A percentile compares a stretch with the other conserved stretches of the same genome.
Conservation (phyloP, 2,797 vertebrate genomes). For the Pipistrellus kuhlii region DNA sequence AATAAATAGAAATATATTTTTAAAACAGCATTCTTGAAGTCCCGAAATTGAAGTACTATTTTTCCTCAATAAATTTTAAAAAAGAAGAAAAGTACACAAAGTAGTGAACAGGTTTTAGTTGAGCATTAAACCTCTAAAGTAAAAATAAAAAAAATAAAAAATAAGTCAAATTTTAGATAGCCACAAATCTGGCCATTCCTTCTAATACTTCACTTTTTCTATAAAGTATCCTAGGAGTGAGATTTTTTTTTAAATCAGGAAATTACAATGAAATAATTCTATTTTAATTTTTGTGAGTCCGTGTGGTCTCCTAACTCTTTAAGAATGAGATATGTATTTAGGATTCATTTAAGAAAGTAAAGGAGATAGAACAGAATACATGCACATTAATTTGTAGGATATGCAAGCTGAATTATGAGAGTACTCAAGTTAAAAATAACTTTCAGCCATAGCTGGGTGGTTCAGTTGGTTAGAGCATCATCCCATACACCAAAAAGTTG, state of each 20-base stretch:
- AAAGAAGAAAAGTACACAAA: neutral
- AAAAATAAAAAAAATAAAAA: neutral
- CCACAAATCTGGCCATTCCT: neutral
- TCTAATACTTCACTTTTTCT: constrained; percentile 6
- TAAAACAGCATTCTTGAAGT: constrained; percentile 42
- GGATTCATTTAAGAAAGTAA: constrained; percentile 25
- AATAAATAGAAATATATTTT: too few species aligned
- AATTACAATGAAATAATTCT: neutral
- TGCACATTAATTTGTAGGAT: neutral
- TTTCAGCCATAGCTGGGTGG: neutral
- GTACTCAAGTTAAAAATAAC: constrained; percentile 9
- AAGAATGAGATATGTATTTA: neutral
- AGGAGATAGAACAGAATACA: neutral
- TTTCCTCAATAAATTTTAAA: neutral
- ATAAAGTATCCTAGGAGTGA: neutral
- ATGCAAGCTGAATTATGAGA: neutral
- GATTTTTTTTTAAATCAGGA: constrained; percentile 17
- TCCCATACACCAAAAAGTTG: neutral
- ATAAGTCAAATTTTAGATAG: neutral
- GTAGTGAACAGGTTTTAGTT: neutral
- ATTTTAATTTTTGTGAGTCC: neutral
- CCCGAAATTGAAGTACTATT: neutral
- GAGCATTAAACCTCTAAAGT: neutral
- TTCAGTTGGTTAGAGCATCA: neutral
- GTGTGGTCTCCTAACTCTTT: neutral